These are phyloP conservation scores for Lissonota sp. DNA, from an alignment of 2,888 invertebrate species.

Conservation along the genomic window DNA sequence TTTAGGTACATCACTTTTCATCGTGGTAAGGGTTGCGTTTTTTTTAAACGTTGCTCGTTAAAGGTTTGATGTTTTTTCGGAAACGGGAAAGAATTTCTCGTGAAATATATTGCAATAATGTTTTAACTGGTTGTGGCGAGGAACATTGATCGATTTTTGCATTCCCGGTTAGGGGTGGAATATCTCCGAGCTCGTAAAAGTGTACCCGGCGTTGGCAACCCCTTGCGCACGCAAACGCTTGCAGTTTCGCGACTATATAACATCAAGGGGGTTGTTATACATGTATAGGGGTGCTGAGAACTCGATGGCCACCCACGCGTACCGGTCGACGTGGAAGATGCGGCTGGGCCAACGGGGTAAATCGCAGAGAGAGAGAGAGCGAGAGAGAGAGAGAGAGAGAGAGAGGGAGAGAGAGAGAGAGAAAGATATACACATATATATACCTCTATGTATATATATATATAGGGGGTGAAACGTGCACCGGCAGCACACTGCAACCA, in stretches of 20 bases:
- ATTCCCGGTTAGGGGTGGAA: slow-evolving; percentile 17
- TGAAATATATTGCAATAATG: not conserved
- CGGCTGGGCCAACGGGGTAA: slow-evolving; percentile 26
- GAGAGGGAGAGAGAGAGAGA: no score
- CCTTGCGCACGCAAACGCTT: slow-evolving; percentile 51
- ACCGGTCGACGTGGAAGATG: slow-evolving; percentile 28
- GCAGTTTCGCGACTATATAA: slow-evolving; percentile 28
- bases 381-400: no score
- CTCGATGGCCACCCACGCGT: slow-evolving; percentile 33
- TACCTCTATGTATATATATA: no score
- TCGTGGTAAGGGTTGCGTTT: no score
- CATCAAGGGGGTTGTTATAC: not conserved
- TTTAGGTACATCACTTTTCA: no score
- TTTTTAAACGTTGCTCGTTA: no score
- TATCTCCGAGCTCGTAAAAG: slow-evolving; percentile 31
- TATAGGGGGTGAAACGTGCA: slow-evolving; percentile 47
- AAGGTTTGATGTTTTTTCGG: no score
- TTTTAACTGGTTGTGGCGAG: slow-evolving; percentile 1
- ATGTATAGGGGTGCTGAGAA: slow-evolving; percentile 39
- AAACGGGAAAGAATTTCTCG: no score
- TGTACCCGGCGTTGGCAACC: slow-evolving; percentile 60
- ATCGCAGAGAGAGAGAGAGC: not conserved
- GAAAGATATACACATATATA: no score
- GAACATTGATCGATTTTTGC: slow-evolving; percentile 50
- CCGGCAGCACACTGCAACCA: slow-evolving; percentile 73